Percentiles rank a stretch among this genome's conserved stretches.
phyloP scores from a whole-genome alignment of 2,888 invertebrate genomes.

The Helleia helle region DNA sequence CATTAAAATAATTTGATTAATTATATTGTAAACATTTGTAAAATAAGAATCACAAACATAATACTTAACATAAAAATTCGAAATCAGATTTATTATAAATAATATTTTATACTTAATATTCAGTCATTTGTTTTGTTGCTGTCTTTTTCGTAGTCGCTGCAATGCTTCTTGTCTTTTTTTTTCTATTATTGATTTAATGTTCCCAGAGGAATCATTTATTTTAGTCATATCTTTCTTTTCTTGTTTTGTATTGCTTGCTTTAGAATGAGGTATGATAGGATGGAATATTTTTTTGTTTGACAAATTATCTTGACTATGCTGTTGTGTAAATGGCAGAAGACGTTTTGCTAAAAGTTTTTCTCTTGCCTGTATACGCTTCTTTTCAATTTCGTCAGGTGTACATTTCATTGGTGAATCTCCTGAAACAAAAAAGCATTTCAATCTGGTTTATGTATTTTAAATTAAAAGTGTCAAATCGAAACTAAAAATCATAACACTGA shows the following conservation, averaged over 20 bases:
- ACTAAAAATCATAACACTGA: too few species aligned
- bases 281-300: slow-evolving; percentile 33
- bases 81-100: background rate
- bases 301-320: slow-evolving; percentile 21
- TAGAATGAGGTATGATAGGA: slow-evolving; percentile 34
- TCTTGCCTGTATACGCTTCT: slow-evolving; percentile 74
- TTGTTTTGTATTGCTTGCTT: slow-evolving; percentile 13
- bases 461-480: too few species aligned
- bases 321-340: slow-evolving; percentile 51
- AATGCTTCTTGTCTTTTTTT: slow-evolving; percentile 64
- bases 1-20: too few species aligned
- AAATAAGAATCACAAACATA: too few species aligned
- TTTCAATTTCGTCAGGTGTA: slow-evolving; percentile 76
- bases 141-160: slow-evolving; percentile 51
- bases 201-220: slow-evolving; percentile 18
- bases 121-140: slow-evolving; percentile 33
- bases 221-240: slow-evolving; percentile 15
- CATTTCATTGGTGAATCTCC: slow-evolving; percentile 61
- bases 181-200: slow-evolving; percentile 52
- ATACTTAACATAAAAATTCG: too few species aligned
- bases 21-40: too few species aligned
- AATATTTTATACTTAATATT: background rate
- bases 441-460: too few species aligned
- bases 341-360: slow-evolving; percentile 73
- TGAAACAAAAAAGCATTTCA: slow-evolving; percentile 13